Base-by-base conservation (phyloP, 1,140 invertebrate genomes). In the Sesamia nonagrioides region DNA sequence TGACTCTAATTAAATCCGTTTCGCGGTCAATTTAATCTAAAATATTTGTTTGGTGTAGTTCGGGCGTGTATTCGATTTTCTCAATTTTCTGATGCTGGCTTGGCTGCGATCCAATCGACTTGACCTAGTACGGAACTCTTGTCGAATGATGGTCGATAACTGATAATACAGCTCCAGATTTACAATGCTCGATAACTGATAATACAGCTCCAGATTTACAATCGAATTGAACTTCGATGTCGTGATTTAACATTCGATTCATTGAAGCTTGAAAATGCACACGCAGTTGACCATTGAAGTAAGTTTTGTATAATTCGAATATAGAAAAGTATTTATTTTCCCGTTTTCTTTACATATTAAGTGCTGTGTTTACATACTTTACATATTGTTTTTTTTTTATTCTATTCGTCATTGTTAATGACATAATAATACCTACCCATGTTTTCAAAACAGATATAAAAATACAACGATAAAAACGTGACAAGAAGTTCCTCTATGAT, bases 41-140 rank as follows among this genome's bases (percentile, higher is more conserved):
- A 68, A 33, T 50, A 48, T 50, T 48, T 40, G 63, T 68, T 45
- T 48, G 7, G n/a, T 50, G 63, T 18, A 50, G 11, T 68, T 68
- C 42, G 18, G 18, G 6, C 13, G 8, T 27, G 18, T 27, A 61
- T 42, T 17, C 18, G 42, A n/a, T 68, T 48, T 68, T 42, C 18
- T 33, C 63, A 33, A 50, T 68, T 68, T 68, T n/a, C 13, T 5
- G 40, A 42, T n/a, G 63, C 21, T 48, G 13, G 63, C 63, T 68
- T 68, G 63, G 63, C 40, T 7, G 11, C 1, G 11, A 33, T 52
- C 68, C 68, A 72, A 72, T 54, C 68, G 68, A 37, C 68, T 72
- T 72, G 68, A 72, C 68, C 68, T 54, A 72, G 68, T 54, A 54
- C 48, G 50, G 35, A 72, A 72, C 68, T 15, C 68, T 72, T 54